These are phyloP conservation scores for Pseudochaenichthys georgianus DNA, from an alignment of 2,797 vertebrate species.

Conservation along the genomic window DNA sequence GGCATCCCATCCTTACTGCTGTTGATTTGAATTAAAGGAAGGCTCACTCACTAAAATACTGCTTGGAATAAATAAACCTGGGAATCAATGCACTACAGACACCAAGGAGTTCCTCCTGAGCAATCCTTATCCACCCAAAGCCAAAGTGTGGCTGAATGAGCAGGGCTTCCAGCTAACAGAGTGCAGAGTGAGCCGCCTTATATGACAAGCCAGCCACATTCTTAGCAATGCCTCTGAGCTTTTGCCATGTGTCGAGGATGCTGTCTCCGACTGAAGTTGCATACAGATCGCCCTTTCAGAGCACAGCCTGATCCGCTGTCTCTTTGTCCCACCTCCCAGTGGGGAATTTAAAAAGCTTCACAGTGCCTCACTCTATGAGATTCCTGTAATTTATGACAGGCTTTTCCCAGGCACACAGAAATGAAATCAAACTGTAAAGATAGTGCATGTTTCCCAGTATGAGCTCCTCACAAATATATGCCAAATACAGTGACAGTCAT, in stretches of 20 bases:
- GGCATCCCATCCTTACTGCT: conserved; percentile 54
- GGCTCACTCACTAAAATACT: conserved; percentile 36
- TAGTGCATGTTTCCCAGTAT: conserved; percentile 73
- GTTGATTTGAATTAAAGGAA: conserved; percentile 57
- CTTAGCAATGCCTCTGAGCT: conserved; percentile 66
- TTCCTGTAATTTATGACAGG: conserved; percentile 77
- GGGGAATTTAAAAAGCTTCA: conserved; percentile 69
- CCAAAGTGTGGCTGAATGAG: conserved; percentile 37
- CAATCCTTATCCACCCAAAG: conserved; percentile 28
- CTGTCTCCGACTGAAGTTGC: conserved; percentile 67
- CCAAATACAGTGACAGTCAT: conserved; percentile 72
- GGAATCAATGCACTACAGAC: conserved; percentile 17
- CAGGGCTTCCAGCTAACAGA: conserved; percentile 31
- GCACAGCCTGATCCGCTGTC: conserved; percentile 57
- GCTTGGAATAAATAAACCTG: conserved; percentile 35
- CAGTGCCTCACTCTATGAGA: conserved; percentile 64
- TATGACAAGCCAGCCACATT: conserved; percentile 61
- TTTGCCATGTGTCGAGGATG: conserved; percentile 70
- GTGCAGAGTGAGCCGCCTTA: conserved; percentile 48
- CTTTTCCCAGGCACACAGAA: conserved; percentile 73
- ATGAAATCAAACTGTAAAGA: conserved; percentile 83
- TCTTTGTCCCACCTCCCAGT: conserved; percentile 66
- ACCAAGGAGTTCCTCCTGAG: conserved; percentile 17
- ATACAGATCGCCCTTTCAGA: conserved; percentile 70
- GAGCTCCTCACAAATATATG: conserved; percentile 70